A percentile compares a stretch with the other conserved stretches of the same genome.
Evolutionary conservation across 37 sponge, comb jelly and placozoan species (phyloP).

Genomic region (Ianthella basta): DNA sequence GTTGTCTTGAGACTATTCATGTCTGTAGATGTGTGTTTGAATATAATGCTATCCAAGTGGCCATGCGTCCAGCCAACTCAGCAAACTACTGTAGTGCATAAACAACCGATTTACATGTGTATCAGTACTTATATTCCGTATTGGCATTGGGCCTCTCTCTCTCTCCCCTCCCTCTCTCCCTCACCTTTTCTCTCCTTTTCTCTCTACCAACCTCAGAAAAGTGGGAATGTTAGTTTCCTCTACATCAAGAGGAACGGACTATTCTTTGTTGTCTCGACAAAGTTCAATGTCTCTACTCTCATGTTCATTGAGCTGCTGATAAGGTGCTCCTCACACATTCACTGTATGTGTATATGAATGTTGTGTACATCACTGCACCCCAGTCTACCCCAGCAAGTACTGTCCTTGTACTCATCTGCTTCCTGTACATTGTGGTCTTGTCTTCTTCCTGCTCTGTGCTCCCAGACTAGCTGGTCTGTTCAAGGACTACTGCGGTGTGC

Average conservation of each 20-base stretch:
- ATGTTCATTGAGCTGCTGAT: slow-evolving; percentile 79
- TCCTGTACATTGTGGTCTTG: too few species aligned
- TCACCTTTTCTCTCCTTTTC: too few species aligned
- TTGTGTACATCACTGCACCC: background rate
- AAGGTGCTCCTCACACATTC: slow-evolving; percentile 74
- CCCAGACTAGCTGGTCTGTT: slow-evolving; percentile 79
- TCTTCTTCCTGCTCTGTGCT: background rate
- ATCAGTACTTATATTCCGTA: too few species aligned
- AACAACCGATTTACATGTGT: too few species aligned
- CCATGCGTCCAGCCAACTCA: too few species aligned
- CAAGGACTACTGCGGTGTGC: slow-evolving; percentile 95
- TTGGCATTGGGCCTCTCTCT: too few species aligned
- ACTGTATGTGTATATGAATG: background rate
- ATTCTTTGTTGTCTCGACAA: slow-evolving; percentile 90
- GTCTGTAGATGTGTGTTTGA: too few species aligned
- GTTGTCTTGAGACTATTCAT: too few species aligned
- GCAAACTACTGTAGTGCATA: too few species aligned
- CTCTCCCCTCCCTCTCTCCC: too few species aligned
- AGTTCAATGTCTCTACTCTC: slow-evolving; percentile 87
- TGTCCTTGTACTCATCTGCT: background rate
- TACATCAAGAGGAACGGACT: slow-evolving; percentile 86
- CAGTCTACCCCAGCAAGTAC: background rate
- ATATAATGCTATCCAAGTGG: background rate
- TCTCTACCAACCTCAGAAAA: slow-evolving; percentile 47
- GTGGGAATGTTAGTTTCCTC: slow-evolving; percentile 76